Percentiles rank a stretch among this genome's conserved stretches.
Conservation (phyloP, 1,140 invertebrate species). For the Euglossa dilemma region DNA sequence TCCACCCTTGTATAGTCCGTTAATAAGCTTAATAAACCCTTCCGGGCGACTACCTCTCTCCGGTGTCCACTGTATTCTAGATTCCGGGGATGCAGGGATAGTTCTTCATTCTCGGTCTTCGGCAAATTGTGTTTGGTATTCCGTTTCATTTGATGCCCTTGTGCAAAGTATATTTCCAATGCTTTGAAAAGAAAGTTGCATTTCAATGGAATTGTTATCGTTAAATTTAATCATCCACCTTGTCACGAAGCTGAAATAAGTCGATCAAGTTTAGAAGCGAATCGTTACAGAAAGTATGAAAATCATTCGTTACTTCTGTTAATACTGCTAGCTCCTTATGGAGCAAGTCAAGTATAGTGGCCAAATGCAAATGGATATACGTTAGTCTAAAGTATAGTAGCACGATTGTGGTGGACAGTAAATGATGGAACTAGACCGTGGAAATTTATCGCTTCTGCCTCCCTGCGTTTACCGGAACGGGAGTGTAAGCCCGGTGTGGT, state of each 20-base stretch:
- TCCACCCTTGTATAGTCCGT: constrained; percentile 67
- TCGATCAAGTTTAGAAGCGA: background rate
- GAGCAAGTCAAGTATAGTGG: background rate
- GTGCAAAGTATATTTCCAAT: background rate
- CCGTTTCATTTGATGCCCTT: too few species aligned
- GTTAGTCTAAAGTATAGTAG: background rate
- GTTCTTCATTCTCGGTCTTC: constrained; percentile 57
- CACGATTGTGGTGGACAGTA: background rate
- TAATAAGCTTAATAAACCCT: constrained; percentile 78
- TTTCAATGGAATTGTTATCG: background rate
- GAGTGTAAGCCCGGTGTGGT: constrained; percentile 67
- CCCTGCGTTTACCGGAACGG: constrained; percentile 60
- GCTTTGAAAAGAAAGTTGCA: background rate
- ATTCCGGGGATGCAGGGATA: constrained; percentile 68
- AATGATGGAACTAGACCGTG: background rate
- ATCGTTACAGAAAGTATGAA: background rate
- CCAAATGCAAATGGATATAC: background rate
- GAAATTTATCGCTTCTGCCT: constrained; percentile 63
- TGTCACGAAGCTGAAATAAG: background rate
- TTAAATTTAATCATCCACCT: background rate
- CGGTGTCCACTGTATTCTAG: constrained; percentile 62
- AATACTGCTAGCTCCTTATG: background rate
- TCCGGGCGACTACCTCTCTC: constrained; percentile 58
- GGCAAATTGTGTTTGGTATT: constrained; percentile 10
- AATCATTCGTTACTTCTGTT: too few species aligned